These are phyloP conservation scores for Petrocephalus zakoni DNA, from an alignment of 2,113 vertebrate genomes.

Conservation along the genomic window DNA sequence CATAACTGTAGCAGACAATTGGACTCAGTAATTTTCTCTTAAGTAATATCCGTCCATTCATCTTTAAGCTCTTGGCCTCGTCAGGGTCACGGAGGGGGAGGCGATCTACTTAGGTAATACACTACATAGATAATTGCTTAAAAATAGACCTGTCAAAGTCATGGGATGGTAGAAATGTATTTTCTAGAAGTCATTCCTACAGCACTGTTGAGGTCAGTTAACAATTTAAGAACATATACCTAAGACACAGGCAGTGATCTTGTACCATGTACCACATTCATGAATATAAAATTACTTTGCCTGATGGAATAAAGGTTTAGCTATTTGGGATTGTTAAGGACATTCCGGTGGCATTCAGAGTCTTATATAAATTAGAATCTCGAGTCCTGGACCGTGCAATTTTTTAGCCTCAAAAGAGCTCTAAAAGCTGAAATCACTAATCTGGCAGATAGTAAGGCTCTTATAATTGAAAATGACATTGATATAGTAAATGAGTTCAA, in stretches of 20 bases:
- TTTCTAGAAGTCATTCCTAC: background rate
- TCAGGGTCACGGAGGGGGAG: background rate
- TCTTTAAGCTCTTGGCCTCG: background rate
- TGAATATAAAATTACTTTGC: background rate
- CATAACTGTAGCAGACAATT: background rate
- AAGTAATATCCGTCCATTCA: background rate
- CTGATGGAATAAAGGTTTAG: background rate
- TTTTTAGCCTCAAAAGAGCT: too few relatives aligned
- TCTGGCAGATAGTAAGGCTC: too few relatives aligned
- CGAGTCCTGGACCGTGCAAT: background rate
- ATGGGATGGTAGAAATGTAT: background rate
- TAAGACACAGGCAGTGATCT: background rate
- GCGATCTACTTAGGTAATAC: background rate
- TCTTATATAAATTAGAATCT: background rate
- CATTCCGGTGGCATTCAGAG: background rate
- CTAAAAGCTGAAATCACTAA: too few relatives aligned
- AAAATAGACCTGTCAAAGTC: background rate
- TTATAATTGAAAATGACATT: too few relatives aligned
- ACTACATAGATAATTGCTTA: background rate
- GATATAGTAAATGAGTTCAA: too few relatives aligned
- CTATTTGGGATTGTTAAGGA: background rate
- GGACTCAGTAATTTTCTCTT: background rate
- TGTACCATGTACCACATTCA: background rate
- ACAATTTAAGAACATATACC: background rate
- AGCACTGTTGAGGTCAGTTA: background rate